Evolutionary conservation across 2,113 vertebrate species (phyloP).

Genomic region (Mohoua ochrocephala): DNA sequence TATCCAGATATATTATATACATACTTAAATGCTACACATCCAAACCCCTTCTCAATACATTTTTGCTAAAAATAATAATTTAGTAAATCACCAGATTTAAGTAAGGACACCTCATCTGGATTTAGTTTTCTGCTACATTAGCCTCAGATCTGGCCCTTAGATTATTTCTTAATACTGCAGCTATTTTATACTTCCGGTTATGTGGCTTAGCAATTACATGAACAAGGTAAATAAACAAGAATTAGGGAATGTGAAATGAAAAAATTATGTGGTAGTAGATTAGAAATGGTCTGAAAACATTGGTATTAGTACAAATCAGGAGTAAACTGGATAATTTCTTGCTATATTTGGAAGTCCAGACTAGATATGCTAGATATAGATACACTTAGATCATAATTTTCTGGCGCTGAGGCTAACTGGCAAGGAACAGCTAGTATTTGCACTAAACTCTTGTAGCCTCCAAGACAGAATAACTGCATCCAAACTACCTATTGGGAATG

Average conservation of each 20-base stretch:
- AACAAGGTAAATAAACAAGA: background rate
- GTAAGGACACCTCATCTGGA: background rate
- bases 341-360: background rate
- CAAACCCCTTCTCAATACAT: background rate
- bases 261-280: background rate
- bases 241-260: background rate
- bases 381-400: background rate
- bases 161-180: background rate
- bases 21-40: background rate
- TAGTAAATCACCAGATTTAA: background rate
- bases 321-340: background rate
- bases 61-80: background rate
- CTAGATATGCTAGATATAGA: background rate
- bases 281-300: background rate
- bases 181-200: background rate
- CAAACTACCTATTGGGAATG: background rate
- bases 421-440: background rate
- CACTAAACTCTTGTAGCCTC: background rate
- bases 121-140: conserved; percentile 31
- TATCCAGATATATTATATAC: background rate
- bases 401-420: background rate
- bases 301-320: background rate
- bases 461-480: background rate
- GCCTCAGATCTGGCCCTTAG: background rate
- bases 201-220: background rate